A percentile compares a stretch with the other conserved stretches of the same genome.
Evolutionary conservation across 2,888 invertebrate genomes (phyloP).

Genomic region (Tupiocoris notatus): DNA sequence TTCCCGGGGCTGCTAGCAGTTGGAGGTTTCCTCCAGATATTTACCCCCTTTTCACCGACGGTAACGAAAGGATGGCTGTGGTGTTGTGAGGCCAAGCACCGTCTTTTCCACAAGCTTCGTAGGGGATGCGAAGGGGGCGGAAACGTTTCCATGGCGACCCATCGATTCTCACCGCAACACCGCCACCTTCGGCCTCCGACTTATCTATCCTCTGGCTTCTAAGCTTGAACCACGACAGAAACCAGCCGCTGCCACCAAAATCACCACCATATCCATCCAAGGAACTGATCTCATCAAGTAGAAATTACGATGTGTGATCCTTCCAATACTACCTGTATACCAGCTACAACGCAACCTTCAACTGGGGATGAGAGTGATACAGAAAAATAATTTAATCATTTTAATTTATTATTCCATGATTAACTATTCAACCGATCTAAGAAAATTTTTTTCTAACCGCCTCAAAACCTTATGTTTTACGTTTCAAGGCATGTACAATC

Average conservation of each 20-base stretch:
- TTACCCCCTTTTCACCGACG: constrained; percentile 2
- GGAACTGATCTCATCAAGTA: background rate
- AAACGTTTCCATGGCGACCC: constrained; percentile 44
- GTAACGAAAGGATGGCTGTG: background rate
- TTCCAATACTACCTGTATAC: no score
- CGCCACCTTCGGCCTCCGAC: constrained; percentile 16
- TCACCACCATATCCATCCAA: no score
- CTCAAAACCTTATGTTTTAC: no score
- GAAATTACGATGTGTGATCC: no score
- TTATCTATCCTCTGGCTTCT: constrained; percentile 29
- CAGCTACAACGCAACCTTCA: no score
- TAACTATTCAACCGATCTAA: no score
- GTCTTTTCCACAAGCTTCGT: background rate
- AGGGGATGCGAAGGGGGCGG: constrained; percentile 35
- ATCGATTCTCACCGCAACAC: constrained; percentile 44
- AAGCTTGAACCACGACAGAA: background rate
- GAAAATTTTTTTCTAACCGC: no score
- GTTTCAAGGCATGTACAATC: no score
- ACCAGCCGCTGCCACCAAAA: background rate
- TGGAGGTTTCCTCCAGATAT: constrained; percentile 40
- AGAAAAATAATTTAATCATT: no score
- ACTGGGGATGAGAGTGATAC: no score
- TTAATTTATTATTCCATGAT: no score
- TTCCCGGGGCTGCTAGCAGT: constrained; percentile 27
- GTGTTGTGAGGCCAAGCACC: background rate